Percentiles rank a stretch among this genome's conserved stretches.
Evolutionary conservation across 1,140 invertebrate species (phyloP).

Genomic region (Marisa cornuarietis): DNA sequence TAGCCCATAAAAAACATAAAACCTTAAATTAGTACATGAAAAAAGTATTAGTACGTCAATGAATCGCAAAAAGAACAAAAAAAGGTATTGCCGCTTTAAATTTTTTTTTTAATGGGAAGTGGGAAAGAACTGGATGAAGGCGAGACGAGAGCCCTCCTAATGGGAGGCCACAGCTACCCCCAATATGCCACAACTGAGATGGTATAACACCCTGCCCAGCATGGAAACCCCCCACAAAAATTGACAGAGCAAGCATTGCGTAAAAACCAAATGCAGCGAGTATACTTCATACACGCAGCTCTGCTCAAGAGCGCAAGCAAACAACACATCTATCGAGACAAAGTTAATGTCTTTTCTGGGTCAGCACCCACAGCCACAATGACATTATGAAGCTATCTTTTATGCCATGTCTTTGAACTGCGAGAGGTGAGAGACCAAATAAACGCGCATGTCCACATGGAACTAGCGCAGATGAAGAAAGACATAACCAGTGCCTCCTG

Average conservation of each 20-base stretch:
- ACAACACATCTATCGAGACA: too few relatives aligned
- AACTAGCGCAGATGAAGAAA: neutral
- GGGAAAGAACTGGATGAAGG: neutral
- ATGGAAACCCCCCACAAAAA: too few relatives aligned
- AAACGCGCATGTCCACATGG: neutral
- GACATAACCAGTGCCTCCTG: neutral
- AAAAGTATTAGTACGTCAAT: neutral
- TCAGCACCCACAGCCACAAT: too few relatives aligned
- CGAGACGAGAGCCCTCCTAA: too few relatives aligned
- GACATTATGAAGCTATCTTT: neutral
- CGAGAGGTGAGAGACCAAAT: too few relatives aligned
- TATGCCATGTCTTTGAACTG: neutral
- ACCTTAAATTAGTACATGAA: neutral
- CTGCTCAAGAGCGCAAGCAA: neutral
- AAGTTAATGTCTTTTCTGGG: neutral
- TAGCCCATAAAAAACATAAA: too few relatives aligned
- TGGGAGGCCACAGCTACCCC: too few relatives aligned
- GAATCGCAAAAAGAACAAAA: neutral
- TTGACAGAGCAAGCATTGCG: too few relatives aligned
- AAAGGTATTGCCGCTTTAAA: neutral
- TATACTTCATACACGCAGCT: neutral
- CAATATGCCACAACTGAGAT: too few relatives aligned
- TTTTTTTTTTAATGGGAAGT: neutral
- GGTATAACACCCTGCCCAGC: neutral
- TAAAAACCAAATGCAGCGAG: neutral